These are phyloP conservation scores for Drosophila mimetica DNA, from an alignment of 2,888 invertebrate species.

Conservation along the genomic window DNA sequence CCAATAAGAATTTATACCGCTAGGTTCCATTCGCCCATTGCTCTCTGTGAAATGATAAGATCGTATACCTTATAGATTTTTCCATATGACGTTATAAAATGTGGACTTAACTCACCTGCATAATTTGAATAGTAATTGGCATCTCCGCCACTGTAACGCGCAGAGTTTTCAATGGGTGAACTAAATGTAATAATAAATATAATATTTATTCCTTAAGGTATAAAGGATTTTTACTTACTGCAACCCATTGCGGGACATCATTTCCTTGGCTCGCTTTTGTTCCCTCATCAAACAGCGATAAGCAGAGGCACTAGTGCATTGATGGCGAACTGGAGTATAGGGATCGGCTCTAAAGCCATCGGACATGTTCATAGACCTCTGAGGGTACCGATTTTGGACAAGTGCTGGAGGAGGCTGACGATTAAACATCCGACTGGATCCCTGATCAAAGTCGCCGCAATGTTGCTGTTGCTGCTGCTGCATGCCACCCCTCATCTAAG, in stretches of 20 bases:
- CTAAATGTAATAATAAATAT: slow-evolving; percentile 31
- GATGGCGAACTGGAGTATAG: neutral
- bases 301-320: slow-evolving; percentile 7
- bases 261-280: slow-evolving; percentile 28
- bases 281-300: slow-evolving; percentile 25
- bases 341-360: slow-evolving; percentile 6
- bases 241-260: slow-evolving; percentile 46
- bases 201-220: neutral
- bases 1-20: neutral
- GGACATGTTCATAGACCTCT: neutral
- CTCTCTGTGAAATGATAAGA: neutral
- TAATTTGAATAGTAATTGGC: neutral
- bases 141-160: slow-evolving; percentile 21
- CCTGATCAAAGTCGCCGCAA: neutral
- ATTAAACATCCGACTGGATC: neutral
- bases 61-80: too few species aligned
- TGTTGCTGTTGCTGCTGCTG: neutral
- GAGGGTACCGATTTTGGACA: neutral
- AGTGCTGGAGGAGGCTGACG: neutral
- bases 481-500: slow-evolving; percentile 4
- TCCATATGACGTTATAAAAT: too few species aligned
- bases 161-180: slow-evolving; percentile 21
- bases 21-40: neutral
- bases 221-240: slow-evolving; percentile 24
- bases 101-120: slow-evolving; percentile 3